These are phyloP conservation scores for Etheostoma cragini DNA, from an alignment of 2,113 vertebrate species.

Conservation along the genomic window DNA sequence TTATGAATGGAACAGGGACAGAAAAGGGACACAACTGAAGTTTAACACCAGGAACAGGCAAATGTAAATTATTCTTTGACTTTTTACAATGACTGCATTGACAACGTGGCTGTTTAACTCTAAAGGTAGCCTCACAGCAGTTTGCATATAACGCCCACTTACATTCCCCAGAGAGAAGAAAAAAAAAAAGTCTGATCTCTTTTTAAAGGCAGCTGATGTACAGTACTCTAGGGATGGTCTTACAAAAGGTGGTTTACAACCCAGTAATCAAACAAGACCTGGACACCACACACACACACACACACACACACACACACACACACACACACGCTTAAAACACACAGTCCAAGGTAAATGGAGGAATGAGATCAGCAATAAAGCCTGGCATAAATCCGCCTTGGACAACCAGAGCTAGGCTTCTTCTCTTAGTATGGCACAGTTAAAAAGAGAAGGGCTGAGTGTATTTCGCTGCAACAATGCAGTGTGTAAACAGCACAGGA, in stretches of 20 bases:
- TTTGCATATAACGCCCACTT: background rate
- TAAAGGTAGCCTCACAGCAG: background rate
- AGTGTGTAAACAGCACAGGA: constrained; percentile 22
- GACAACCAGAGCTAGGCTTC: constrained; percentile 4
- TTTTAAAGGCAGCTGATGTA: constrained; percentile 24
- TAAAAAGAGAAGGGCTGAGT: background rate
- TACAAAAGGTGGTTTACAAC: constrained; percentile 41
- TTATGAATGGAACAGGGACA: background rate
- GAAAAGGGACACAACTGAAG: background rate
- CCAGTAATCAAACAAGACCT: constrained; percentile 63
- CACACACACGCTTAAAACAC: constrained; percentile 49
- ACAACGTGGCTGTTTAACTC: background rate
- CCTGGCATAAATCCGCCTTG: constrained; percentile 34
- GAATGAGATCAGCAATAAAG: constrained; percentile 59
- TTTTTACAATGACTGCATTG: background rate
- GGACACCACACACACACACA: constrained; percentile 62
- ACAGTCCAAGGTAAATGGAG: constrained; percentile 55
- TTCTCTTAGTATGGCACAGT: constrained; percentile 9
- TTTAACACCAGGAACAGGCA: background rate
- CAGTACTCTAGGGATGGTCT: background rate
- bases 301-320: constrained; percentile 24
- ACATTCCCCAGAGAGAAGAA: constrained; percentile 12
- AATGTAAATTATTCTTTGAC: constrained; percentile 28
- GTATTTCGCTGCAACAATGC: background rate
- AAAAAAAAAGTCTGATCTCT: constrained; percentile 10